Conservation (phyloP, 2,113 vertebrate species). For the Anarrhichthys ocellatus region DNA sequence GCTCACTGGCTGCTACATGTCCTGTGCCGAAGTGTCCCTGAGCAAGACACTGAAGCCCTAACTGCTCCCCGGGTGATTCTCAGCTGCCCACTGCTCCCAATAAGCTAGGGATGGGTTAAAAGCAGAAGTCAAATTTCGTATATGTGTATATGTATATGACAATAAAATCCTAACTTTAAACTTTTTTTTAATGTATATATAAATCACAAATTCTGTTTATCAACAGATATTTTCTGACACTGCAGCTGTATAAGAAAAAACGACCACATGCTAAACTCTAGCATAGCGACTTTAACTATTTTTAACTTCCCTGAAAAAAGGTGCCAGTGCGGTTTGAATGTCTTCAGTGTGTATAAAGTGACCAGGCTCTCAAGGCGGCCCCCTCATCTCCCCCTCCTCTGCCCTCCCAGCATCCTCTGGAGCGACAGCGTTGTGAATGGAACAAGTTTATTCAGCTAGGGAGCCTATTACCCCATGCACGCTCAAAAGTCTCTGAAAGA, state of each 20-base stretch:
- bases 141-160: too few species aligned
- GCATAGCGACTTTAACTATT: not conserved
- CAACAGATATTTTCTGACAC: too few species aligned
- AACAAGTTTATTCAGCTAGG: slow-evolving; percentile 66
- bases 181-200: too few species aligned
- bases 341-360: not conserved
- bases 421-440: slow-evolving; percentile 53
- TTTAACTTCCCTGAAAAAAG: not conserved
- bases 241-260: not conserved
- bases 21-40: too few species aligned
- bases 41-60: too few species aligned
- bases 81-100: too few species aligned
- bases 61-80: too few species aligned
- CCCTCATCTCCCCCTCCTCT: slow-evolving; percentile 11
- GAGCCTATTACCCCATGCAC: slow-evolving; percentile 57
- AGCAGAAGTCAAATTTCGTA: too few species aligned
- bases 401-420: slow-evolving; percentile 14
- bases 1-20: too few species aligned
- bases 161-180: too few species aligned
- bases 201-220: too few species aligned
- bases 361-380: slow-evolving; percentile 14
- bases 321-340: not conserved
- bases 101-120: too few species aligned
- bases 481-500: slow-evolving; percentile 54
- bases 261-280: not conserved